A percentile compares a stretch with the other conserved stretches of the same genome.
These are phyloP conservation scores for Myzus persicae DNA, from an alignment of 1,140 invertebrate genomes.

Conservation along the genomic window DNA sequence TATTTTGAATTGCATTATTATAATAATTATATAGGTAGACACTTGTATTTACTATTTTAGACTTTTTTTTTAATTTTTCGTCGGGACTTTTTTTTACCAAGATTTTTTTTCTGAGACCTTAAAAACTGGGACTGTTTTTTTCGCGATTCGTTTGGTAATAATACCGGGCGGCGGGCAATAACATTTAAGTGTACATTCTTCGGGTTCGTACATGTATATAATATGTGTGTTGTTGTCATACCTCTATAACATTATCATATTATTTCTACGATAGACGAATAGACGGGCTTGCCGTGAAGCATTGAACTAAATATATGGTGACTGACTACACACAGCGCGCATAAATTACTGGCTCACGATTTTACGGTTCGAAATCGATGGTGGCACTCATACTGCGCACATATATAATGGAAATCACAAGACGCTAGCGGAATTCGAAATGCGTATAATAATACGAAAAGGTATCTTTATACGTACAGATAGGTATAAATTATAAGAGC, in stretches of 20 bases:
- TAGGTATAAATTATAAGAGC: not conserved
- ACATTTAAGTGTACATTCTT: too few relatives aligned
- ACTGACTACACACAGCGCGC: not conserved
- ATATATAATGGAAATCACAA: not conserved
- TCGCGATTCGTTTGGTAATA: too few relatives aligned
- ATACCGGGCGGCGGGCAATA: too few relatives aligned
- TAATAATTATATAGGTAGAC: too few relatives aligned
- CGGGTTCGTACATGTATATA: too few relatives aligned
- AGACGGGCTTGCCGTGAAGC: not conserved
- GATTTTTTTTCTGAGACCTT: too few relatives aligned
- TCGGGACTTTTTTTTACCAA: too few relatives aligned
- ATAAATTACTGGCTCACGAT: not conserved
- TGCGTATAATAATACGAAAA: slow-evolving; percentile 9
- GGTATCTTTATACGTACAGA: not conserved
- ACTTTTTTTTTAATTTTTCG: too few relatives aligned
- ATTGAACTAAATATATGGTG: slow-evolving; percentile 10
- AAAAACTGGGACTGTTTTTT: too few relatives aligned
- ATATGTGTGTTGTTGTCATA: too few relatives aligned
- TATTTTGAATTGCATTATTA: too few relatives aligned
- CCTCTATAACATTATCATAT: not conserved
- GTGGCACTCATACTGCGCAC: not conserved
- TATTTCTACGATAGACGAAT: not conserved
- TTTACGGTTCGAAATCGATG: not conserved
- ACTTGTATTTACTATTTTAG: too few relatives aligned
- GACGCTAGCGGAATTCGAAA: not conserved